Evolutionary conservation across 2,113 vertebrate species (phyloP), one percentile per base, ranked within the genome.

Genomic region (Struthidea cinerea): DNA sequence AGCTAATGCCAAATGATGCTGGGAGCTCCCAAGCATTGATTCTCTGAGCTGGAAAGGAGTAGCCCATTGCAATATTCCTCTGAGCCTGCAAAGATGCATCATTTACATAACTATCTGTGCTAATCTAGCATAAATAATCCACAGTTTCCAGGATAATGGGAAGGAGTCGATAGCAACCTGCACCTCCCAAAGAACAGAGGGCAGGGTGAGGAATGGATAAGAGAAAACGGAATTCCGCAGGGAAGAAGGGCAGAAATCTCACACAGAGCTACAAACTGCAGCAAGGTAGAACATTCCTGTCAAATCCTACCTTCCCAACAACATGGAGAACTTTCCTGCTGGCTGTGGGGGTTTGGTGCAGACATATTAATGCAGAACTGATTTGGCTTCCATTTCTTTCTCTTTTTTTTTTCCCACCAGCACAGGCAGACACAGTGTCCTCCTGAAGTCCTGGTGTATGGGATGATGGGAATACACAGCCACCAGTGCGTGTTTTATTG

Each of bases 1-100:
- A 84, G 47, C 71, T 70, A 70, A 70, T 35, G 60, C 69, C 11
- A 8, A 68, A 52, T 56, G 56, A 37, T 60, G 55, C 60, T 81
- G 93, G 56, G 81, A 89, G 56, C 56, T 91, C 77, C 68, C 81
- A 75, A 79, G 65, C 46, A 46, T 59, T 70, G 59, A 80, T 74
- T 70, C 63, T 59, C 71, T 53, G 44, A 70, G 56, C 63, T 77
- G 52, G 87, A 77, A 90, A 92, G 50, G 56, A 94, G 87, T 47
- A 81, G n/a, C 35, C 63, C 75, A n/a, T 70, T 63, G 30, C 20
- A 91, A 21, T 67, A 59, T 52, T 83, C 60, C 35, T 94, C 64
- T 52, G 64, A 59, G 39, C 37, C 76, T 71, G 80, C 39, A 89
- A 71, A 89, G n/a, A 84, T 7, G 68, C 52, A 37, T 67, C 17